Evolutionary conservation across 1,140 invertebrate genomes (phyloP), one percentile per base, ranked within the genome.

Genomic region (Cydia splendana): DNA sequence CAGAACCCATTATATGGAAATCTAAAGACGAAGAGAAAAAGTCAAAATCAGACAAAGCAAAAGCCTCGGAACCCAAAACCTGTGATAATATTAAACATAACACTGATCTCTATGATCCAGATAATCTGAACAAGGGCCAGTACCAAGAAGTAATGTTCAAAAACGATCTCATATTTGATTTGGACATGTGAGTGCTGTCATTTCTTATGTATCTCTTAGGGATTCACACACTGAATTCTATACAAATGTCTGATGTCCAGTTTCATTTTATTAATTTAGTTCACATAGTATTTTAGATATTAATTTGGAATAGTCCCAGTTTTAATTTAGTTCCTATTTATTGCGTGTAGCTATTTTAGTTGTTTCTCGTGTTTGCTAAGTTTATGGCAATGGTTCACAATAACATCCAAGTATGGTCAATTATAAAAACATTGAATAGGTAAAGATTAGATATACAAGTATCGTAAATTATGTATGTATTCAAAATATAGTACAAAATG

Each of bases 131-230:
- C 80, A 93, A 93, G 76, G 93, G 93, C 28, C 85, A 92, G 82
- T 93, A 94, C 74, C 81, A 86, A 80, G 93, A 94, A 84, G 88
- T 94, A 34, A 87, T 82, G 77, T 94, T 94, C 80, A 94, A 93
- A 85, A 94, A 93, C 80, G 93, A 94, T 91, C 92, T 94, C 87
- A 93, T 94, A 85, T 94, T 94, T 82, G 93, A 94, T 88, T 90
- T 94, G 78, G 93, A 94, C 80, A 94, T 94, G 92, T 94, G 86
- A 93, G 85, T 74, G 80, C 79, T 81, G 80, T 80, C 78, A 83
- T 86, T 79, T 77, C 13, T 57, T 71, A 13, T 67, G 45, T 62
- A 62, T 62, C 57, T 24, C 57, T 62, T 51, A 62, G 18, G 18
- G 57, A 62, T 20, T 62, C 20, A 9, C n/a, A 57, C 20, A 62